Evolutionary conservation across 2,888 invertebrate genomes (phyloP), one percentile per base, ranked within the genome.

Genomic region (Brachypterus glaber): DNA sequence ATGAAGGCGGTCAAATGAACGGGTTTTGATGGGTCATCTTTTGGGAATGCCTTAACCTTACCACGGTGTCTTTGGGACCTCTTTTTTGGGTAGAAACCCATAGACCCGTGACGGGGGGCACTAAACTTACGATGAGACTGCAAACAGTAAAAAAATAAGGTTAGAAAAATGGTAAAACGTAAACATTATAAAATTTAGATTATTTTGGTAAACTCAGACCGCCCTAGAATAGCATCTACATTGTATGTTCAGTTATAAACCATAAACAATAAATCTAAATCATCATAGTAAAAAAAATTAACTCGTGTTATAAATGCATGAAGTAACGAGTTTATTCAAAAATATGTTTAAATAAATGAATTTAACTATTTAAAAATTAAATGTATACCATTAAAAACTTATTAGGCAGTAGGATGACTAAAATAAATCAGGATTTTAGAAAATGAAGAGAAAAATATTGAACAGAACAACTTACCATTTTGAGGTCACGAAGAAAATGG

Each of bases 51-150:
- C 90, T 98, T 98, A 49, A 93, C 91, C 71, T 96, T 97, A 57
- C 98, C 98, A 72, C 96, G 88, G 74, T 95, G 95, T 62, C 95
- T 84, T 52, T 79, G 79, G 52, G 92, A 86, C 54, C 98, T 80
- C 72, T 98, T 99, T 73, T 96, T 97, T 60, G 98, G 98, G 71
- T 96, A 88, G 79, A 98, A 99, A 56, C 96, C 97, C 90, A 98
- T 93, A 39, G 96, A 97, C 59, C 98, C 98, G 80, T 98, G 98
- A 56, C 98, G 89, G 57, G 98, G 98, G 30, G 97, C 97, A 64
- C 95, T 96, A 71, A 98, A 99, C 69, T 99, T 98, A 66, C 98
- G 83, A 74, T 98, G 98, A 72, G 97, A 97, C 98, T 97, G 24
- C 16, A 24, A 38, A 17, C 12, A 18, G 30, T 2, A 27, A 30